phyloP scores from a whole-genome alignment of 1,140 invertebrate species.

The Drosophila murphyi region DNA sequence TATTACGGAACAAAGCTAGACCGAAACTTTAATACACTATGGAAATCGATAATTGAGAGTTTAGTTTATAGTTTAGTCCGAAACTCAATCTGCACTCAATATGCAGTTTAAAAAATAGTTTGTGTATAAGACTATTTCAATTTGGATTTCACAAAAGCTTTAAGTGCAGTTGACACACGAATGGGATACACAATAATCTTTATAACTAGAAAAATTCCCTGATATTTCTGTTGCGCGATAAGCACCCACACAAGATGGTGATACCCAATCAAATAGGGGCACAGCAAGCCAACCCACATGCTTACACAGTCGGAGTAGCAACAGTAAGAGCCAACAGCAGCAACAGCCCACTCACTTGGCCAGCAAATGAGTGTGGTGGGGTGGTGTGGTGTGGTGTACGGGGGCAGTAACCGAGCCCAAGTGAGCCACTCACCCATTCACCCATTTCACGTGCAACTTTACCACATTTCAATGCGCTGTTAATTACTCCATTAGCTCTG shows the following conservation, averaged over 20 bases:
- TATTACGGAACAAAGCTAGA: neutral
- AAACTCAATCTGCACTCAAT: too few species aligned
- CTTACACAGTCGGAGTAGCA: conserved; percentile 3
- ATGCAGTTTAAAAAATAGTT: too few species aligned
- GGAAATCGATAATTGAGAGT: neutral
- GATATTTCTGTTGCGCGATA: neutral
- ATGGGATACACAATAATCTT: too few species aligned
- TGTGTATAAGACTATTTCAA: too few species aligned
- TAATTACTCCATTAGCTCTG: conserved; percentile 73
- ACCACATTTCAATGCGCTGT: conserved; percentile 62
- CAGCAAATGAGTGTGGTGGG: neutral
- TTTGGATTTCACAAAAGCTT: too few species aligned
- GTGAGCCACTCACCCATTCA: conserved; percentile 55
- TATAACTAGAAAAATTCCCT: too few species aligned
- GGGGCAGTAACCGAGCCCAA: conserved; percentile 2
- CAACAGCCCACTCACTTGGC: conserved; percentile 29
- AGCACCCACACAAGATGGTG: neutral
- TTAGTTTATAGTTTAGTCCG: too few species aligned
- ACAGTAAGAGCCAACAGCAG: neutral
- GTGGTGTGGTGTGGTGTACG: neutral
- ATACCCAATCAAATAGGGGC: neutral
- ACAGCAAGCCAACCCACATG: conserved; percentile 7
- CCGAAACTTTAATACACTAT: conserved; percentile 14
- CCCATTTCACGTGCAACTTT: conserved; percentile 54
- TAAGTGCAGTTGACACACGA: too few species aligned